Evolutionary conservation across 2,888 invertebrate species (phyloP), one percentile per base, ranked within the genome.

Genomic region (Metellina segmentata): DNA sequence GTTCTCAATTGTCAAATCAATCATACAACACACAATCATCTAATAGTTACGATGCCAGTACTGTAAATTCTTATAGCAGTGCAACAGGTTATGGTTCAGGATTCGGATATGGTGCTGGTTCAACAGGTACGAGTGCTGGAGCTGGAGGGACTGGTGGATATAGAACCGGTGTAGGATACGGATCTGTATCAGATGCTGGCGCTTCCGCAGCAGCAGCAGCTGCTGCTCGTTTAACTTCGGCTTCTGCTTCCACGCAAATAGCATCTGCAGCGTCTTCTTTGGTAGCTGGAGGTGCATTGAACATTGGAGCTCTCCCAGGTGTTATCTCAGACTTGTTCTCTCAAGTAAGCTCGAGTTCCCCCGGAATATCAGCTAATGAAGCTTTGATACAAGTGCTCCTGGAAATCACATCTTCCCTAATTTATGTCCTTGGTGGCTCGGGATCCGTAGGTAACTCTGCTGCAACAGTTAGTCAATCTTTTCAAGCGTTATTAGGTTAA

Each of bases 401-500:
- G 72, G 72, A 72, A 19, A 20, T 72, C 20, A 20, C 19, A 4
- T 72, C 72, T 19, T 13, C 72, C n/a, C 20, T 72, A 9, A 19
- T 72, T 19, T 9, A 72, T 9, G 7, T 19, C n/a, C 72, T 72
- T 2, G 20, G 20, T 1, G 19, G 20, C 6, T 69, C 69, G 6
- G 16, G 69, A 34, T 52, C 72, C 49, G 34, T 72, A 6, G 81
- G 69, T 6, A 19, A 53, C 7, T 70, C 75, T 8, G 74, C 89
- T 49, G 81, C 74, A 9, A 49, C n/a, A 0, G 87, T 87, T 79
- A n/a, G 87, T 53, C 87, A 79, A n/a, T 87, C 87, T 13, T 7
- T 87, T 4, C 49, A 69, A 48, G 87, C 72, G 2, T 34, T 52
- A 9, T 13, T 79, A n/a, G 79, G 72, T 52, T 87, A 34, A 87